Evolutionary conservation across 2,888 invertebrate species (phyloP).

Genomic region (Geotrupes spiniger): DNA sequence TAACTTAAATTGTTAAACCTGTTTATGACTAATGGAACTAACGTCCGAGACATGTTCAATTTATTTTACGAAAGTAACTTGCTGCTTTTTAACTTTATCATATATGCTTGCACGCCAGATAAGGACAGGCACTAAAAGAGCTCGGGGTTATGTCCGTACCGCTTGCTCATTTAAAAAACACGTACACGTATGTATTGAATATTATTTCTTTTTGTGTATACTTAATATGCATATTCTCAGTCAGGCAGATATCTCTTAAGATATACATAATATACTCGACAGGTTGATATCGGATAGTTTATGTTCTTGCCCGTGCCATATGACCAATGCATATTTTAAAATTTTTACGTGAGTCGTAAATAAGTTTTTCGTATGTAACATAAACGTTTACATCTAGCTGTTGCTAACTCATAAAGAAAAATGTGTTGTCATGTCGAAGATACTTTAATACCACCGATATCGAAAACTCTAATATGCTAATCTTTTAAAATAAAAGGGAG

Average conservation of each 20-base stretch:
- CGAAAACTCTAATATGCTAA: too few species aligned
- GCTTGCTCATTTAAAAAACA: slow-evolving; percentile 22
- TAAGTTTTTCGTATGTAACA: not conserved
- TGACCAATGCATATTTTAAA: slow-evolving; percentile 8
- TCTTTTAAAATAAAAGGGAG: too few species aligned
- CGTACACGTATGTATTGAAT: slow-evolving; percentile 21
- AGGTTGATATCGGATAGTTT: slow-evolving; percentile 29
- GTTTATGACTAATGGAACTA: slow-evolving; percentile 37
- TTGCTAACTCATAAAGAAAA: not conserved
- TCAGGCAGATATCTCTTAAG: slow-evolving; percentile 28
- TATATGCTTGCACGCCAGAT: slow-evolving; percentile 10
- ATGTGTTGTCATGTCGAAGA: not conserved
- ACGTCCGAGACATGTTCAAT: slow-evolving; percentile 32
- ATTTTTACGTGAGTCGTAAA: not conserved
- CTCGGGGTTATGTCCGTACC: slow-evolving; percentile 18
- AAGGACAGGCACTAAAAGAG: slow-evolving; percentile 16
- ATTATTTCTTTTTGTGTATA: slow-evolving; percentile 25
- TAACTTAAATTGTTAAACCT: slow-evolving; percentile 36
- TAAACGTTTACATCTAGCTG: not conserved
- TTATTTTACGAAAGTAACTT: slow-evolving; percentile 28
- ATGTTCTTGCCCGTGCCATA: slow-evolving; percentile 18
- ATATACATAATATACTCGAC: slow-evolving; percentile 32
- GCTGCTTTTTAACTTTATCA: slow-evolving; percentile 13
- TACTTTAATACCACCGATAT: too few species aligned
- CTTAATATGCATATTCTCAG: slow-evolving; percentile 33